Base-by-base conservation (phyloP, 2,113 vertebrate genomes). In the Pholis gunnellus region DNA sequence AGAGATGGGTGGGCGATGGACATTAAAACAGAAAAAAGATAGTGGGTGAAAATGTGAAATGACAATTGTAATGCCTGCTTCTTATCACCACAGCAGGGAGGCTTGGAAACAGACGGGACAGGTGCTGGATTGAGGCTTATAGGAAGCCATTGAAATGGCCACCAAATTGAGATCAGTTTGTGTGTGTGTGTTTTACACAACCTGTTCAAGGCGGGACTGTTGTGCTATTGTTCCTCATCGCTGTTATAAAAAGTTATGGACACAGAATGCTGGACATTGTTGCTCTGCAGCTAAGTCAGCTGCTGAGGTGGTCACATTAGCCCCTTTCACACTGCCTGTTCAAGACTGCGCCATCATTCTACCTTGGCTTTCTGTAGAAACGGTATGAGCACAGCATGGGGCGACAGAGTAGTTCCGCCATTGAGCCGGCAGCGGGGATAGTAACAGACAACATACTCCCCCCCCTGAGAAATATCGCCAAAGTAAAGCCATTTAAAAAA, bases 21-120 rank as follows among this genome's bases (percentile, higher is more conserved):
- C 81, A 75, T 46, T 25, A 48, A 66, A 83, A 75, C 18, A n/a
- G 74, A 85, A 46, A 25, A 81, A 70, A 75, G 68, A 75, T 31
- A 46, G 0, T 44, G 64, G 79, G 56, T 46, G 75, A 83, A 89
- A 89, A 88, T 75, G 74, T 81, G 71, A 87, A 81, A 85, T 80
- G 85, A 79, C 72, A 83, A 76, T 82, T 71, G 81, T 81, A 85
- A 88, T 65, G 76, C 52, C 44, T 59, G 76, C 75, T 73, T 86
- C 81, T 90, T 87, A 82, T 87, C 83, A 13, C 61, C 38, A n/a
- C 73, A 50, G 46, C 46, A 34, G 31, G 52, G 29, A 74, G 80
- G 85, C 44, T 71, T 76, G 83, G 82, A 90, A 90, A 85, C 84
- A 92, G 82, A 88, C 80, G 83, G 91, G 91, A 91, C 92, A 93